Percentiles rank a stretch among this genome's conserved stretches.
Conservation (phyloP, 1,140 invertebrate species). For the Tribolium castaneum region DNA sequence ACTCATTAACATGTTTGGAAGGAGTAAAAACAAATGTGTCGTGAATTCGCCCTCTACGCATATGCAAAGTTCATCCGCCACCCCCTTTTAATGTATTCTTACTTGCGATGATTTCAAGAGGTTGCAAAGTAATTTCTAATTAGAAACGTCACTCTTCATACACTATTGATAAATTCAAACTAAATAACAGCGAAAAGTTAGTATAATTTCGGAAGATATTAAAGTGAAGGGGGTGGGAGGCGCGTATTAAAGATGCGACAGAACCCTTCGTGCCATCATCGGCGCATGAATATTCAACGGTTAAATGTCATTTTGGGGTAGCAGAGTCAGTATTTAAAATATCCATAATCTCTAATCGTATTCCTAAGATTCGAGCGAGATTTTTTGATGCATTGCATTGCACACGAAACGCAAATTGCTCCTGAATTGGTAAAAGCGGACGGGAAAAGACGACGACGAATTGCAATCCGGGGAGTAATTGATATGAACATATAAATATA, state of each 20-base stretch:
- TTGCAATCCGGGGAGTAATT: conserved; percentile 45
- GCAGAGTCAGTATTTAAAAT: conserved; percentile 45
- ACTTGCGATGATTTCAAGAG: conserved; percentile 37
- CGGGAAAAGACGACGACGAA: conserved; percentile 1
- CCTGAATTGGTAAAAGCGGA: background rate
- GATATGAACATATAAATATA: conserved; percentile 50
- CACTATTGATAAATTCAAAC: conserved; percentile 45
- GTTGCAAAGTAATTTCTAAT: conserved; percentile 44
- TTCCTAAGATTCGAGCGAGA: conserved; percentile 38
- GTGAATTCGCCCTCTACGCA: conserved; percentile 36
- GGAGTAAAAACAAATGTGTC: conserved; percentile 49
- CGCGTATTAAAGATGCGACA: conserved; percentile 46
- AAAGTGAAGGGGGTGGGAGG: conserved; percentile 32
- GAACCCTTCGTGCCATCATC: conserved; percentile 48
- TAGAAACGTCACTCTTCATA: conserved; percentile 42
- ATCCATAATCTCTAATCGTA: conserved; percentile 47
- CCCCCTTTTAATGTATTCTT: conserved; percentile 37
- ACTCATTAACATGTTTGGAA: conserved; percentile 51
- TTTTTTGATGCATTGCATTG: background rate
- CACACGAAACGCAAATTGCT: background rate
- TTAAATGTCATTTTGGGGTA: conserved; percentile 48
- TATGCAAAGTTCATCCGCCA: background rate
- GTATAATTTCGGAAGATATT: conserved; percentile 48
- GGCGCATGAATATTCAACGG: conserved; percentile 48
- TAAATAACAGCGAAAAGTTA: conserved; percentile 45